These are phyloP conservation scores for Acromyrmex charruanus DNA, from an alignment of 1,140 invertebrate species.

Conservation along the genomic window DNA sequence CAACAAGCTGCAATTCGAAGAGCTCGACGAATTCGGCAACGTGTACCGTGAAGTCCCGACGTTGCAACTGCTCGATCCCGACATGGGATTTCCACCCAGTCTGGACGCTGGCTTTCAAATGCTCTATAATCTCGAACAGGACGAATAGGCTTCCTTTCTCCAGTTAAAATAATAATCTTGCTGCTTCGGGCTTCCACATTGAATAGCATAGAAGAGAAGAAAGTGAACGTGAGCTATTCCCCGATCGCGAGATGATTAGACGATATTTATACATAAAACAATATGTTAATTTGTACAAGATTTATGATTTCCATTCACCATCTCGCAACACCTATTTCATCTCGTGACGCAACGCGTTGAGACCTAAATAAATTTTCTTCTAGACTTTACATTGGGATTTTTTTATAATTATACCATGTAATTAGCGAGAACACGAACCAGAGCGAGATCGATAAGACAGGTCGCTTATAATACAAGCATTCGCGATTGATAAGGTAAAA, in stretches of 20 bases:
- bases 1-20: slow-evolving; percentile 83
- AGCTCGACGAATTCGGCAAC: slow-evolving; percentile 84
- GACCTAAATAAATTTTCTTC: not conserved
- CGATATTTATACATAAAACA: slow-evolving; percentile 50
- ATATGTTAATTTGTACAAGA: slow-evolving; percentile 39
- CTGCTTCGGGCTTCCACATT: slow-evolving; percentile 79
- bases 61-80: slow-evolving; percentile 85
- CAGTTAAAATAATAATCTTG: slow-evolving; percentile 1
- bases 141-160: slow-evolving; percentile 79
- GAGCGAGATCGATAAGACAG: not conserved
- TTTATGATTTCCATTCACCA: not conserved
- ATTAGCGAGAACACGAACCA: not conserved
- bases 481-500: not conserved
- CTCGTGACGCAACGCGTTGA: no score
- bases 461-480: not conserved
- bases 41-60: slow-evolving; percentile 84
- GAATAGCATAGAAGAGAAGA: slow-evolving; percentile 83
- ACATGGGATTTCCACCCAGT: slow-evolving; percentile 85
- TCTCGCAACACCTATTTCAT: not conserved
- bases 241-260: slow-evolving; percentile 58
- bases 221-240: slow-evolving; percentile 81
- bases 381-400: not conserved
- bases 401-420: not conserved
- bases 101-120: slow-evolving; percentile 87
- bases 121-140: slow-evolving; percentile 86